Base-by-base conservation (phyloP, 2,888 invertebrate genomes). In the Pollenia angustigena region DNA sequence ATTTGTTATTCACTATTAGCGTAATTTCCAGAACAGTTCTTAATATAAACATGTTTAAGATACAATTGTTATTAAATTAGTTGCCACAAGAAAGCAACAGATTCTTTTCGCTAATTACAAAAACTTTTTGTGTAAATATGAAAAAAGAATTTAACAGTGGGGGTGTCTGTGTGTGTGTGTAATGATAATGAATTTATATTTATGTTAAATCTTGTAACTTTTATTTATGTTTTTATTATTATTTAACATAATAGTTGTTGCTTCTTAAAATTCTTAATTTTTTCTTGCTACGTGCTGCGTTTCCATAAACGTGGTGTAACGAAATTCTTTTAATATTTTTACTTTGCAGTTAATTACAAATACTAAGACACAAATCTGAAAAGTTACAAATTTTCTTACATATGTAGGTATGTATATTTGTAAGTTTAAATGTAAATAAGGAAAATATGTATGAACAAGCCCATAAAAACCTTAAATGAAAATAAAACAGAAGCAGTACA, bases 291-390 rank as follows among this genome's bases (percentile, higher is more conserved):
- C 46, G 11, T 16, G 4, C 52, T 9, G 40, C 8, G 2, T 66
- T 48, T 48, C 10, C 1, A 11, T 14, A 48, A 23, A 32, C 48
- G n/a, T 14, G 60, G 7, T 48, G 48, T 46, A 16, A 42, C 23
- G 50, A 16, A 68, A 54, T 71, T 62, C 23, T 44, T 56, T 42
- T 9, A 62, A 66, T 44, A 3, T 66, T 18, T 54, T 71, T 58
- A 72, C 32, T 72, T 58, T 9, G 11, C 32, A 32, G 32, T 48
- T 64, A 66, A 78, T 66, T 78, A n/a, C 14, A 50, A 75, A 60
- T 42, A 69, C 42, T 42, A 18, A 16, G n/a, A 52, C 16, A 52
- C 42, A 18, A 42, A 10, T 44, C 18, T 44, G n/a, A 60, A 60
- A 60, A n/a, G 16, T 52, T 4, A 50, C 32, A 18, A 64, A 14